Conservation (phyloP, 2,888 invertebrate species). For the Pseudolycoriella hygida region DNA sequence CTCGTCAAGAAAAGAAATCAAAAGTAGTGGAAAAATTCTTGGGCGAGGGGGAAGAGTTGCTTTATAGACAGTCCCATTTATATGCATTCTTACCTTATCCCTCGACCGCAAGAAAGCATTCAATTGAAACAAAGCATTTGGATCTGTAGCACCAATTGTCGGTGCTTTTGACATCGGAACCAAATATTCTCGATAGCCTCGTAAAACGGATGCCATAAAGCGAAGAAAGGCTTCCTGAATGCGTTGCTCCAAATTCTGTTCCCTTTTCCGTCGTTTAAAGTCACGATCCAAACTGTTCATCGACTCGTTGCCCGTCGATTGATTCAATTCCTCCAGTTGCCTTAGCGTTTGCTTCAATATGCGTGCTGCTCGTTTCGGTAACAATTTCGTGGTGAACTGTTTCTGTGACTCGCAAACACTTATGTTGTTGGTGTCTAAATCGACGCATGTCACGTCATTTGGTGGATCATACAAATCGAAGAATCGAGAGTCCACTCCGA, state of each 20-base stretch:
- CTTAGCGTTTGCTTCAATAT: constrained; percentile 63
- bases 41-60: no score
- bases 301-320: constrained; percentile 31
- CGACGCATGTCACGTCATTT: constrained; percentile 90
- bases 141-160: constrained; percentile 86
- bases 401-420: constrained; percentile 81
- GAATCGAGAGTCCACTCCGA: constrained; percentile 92
- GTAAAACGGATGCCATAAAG: constrained; percentile 84
- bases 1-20: no score
- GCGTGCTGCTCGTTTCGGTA: constrained; percentile 77
- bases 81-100: constrained; percentile 52
- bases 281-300: constrained; percentile 62
- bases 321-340: constrained; percentile 45
- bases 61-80: no score
- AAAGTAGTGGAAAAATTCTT: no score
- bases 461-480: constrained; percentile 96
- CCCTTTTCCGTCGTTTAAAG: constrained; percentile 62
- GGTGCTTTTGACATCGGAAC: constrained; percentile 89
- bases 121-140: constrained; percentile 85
- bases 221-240: constrained; percentile 95
- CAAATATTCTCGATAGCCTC: constrained; percentile 74
- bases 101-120: constrained; percentile 74
- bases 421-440: constrained; percentile 94
- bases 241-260: constrained; percentile 73
- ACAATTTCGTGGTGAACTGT: constrained; percentile 56